Evolutionary conservation across 64 coral and sea anemone species (phyloP), one percentile per base, ranked within the genome.

Genomic region (Platygyra sinensis): DNA sequence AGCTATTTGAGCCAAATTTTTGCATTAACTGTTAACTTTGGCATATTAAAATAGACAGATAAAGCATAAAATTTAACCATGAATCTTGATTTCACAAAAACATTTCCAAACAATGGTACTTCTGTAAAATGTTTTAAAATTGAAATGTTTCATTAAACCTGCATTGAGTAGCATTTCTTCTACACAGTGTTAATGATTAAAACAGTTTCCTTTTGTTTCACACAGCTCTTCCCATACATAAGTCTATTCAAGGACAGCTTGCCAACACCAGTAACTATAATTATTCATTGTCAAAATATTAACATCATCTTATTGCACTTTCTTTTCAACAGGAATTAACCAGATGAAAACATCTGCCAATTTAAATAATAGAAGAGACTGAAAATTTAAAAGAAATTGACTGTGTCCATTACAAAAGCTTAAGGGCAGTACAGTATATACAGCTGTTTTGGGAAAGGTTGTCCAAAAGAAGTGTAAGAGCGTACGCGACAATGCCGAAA

Each of bases 291-390:
- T 55, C 50, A 25, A 1, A 27, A 55, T 2, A 55, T 55, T 79
- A 79, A 27, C 49, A 79, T 49, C 39, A 42, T 12, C 15, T 39
- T 0, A 82, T 38, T 20, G 19, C 22, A 22, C 25, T 65, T 82
- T 63, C 46, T 63, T 19, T 59, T 59, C 22, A 79, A 65, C 30
- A 82, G 3, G 5, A 52, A 52, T 13, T 19, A 52, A 2, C 46
- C 15, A 32, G 10, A 33, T 38, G 80, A 64, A 82, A 82, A 82
- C 59, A 64, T 82, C 80, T 82, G 80, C 60, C 16, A 39, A 82
- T 14, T 20, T 60, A 42, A 15, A n/a, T 62, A 30, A 46, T 22
- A 82, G 32, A 64, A 9, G 38, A 27, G 22, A 8, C 19, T 1
- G 39, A 52, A 77, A 77, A 9, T 77, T 24, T 5, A n/a, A 38